Conservation (phyloP, 2,113 vertebrate genomes). For the Pitta sordida region DNA sequence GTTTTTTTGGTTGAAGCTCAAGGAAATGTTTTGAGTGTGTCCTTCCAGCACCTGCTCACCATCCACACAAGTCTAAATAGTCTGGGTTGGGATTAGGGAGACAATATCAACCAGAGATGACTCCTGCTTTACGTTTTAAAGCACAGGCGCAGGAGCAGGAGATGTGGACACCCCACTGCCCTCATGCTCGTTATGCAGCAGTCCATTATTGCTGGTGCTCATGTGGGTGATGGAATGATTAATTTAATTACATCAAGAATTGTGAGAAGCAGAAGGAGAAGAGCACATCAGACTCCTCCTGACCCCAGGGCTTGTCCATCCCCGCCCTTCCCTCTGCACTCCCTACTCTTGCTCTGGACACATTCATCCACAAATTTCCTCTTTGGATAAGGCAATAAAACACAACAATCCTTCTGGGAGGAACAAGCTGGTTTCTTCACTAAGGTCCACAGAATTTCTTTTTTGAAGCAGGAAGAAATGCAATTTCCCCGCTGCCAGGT, state of each 20-base stretch:
- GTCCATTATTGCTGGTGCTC: not conserved
- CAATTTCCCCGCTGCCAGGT: not conserved
- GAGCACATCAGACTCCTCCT: not conserved
- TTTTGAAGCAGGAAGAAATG: not conserved
- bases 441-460: not conserved
- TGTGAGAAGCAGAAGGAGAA: not conserved
- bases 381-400: not conserved
- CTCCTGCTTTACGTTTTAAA: not conserved
- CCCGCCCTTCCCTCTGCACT: not conserved
- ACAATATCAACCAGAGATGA: too few relatives aligned
- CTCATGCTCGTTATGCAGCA: not conserved
- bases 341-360: not conserved
- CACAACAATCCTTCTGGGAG: not conserved
- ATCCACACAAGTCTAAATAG: not conserved
- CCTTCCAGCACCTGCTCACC: not conserved
- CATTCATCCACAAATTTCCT: not conserved
- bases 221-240: not conserved
- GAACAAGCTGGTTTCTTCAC: not conserved
- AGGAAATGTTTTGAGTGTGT: not conserved
- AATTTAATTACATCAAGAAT: not conserved
- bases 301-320: not conserved
- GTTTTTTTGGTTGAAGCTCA: not conserved
- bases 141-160: not conserved
- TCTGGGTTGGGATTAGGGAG: not conserved
- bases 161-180: not conserved